Percentiles rank a stretch among this genome's conserved stretches.
These are phyloP conservation scores for Indri indri DNA, from an alignment of 2,113 vertebrate genomes.

Conservation along the genomic window DNA sequence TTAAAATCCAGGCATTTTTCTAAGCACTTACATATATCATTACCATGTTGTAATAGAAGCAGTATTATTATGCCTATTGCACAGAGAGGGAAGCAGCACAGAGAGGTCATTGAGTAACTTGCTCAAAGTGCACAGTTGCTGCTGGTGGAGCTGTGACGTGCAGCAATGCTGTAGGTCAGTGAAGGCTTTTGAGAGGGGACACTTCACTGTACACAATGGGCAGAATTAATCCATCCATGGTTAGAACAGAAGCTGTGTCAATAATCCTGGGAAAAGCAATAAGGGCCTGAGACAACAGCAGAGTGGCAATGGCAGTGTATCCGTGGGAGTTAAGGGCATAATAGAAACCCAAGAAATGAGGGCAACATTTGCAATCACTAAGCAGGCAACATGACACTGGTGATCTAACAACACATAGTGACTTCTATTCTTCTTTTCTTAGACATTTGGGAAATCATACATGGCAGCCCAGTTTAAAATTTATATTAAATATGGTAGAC, in stretches of 20 bases:
- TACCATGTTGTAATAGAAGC: background rate
- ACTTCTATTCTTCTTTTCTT: background rate
- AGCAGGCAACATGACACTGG: background rate
- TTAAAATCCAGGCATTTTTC: background rate
- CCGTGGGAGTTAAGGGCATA: background rate
- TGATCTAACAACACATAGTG: background rate
- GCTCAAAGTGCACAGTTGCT: background rate
- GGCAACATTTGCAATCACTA: fast-evolving
- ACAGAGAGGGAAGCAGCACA: background rate
- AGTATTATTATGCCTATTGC: too few species aligned
- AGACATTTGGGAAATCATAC: background rate
- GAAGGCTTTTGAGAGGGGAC: background rate
- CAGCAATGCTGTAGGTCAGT: too few species aligned
- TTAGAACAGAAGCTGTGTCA: background rate
- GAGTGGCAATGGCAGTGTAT: background rate
- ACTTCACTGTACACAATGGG: background rate
- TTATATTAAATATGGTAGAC: background rate
- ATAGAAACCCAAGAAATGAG: background rate
- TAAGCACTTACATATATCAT: background rate
- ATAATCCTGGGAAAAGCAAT: fast-evolving
- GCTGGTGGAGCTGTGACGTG: too few species aligned
- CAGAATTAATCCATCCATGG: background rate
- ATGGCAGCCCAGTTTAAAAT: background rate
- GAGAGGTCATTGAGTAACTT: background rate
- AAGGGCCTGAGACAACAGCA: fast-evolving